Evolutionary conservation across 2,797 vertebrate genomes (phyloP), one percentile per base, ranked within the genome.

Genomic region (Oreortyx pictus): DNA sequence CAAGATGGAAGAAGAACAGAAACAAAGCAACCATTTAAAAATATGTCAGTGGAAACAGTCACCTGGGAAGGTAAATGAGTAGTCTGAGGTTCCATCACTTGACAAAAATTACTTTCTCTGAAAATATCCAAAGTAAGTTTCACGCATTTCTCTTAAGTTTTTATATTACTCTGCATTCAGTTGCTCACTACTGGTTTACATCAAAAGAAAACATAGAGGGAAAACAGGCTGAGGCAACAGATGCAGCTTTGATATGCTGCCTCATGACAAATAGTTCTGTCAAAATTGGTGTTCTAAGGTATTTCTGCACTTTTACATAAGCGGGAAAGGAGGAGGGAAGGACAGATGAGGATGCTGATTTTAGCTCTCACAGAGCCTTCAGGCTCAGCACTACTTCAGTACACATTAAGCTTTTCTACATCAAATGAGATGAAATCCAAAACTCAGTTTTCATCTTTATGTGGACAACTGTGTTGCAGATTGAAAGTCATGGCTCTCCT

Each of bases 161-260:
- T 79, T 20, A 1, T 66, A 12, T 43, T 76, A 33, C 62, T 62
- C 14, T 85, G 15, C 14, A 49, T 73, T 52, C 3, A 15, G 7
- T n/a, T 2, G 4, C 7, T 7, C 12, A 6, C 2, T 4, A 8
- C 4, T 22, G 57, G 2, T 41, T 52, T 49, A 43, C n/a, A n/a
- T 49, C 46, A 43, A 41, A 74, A 77, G 31, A 29, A 74, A 47
- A 39, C 5, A 7, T 12, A 27, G 50, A 11, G 7, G 15, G 33
- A 76, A 66, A 70, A 8, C 11, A 88, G 33, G 7, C 62, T 70
- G 50, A 84, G 75, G 31, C 6, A 73, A 43, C 18, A 79, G 25
- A 39, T 78, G 37, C 31, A 85, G 31, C 49, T 71, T 61, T 77
- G 76, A 24, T 77, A 24, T 33, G 24, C 39, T 90, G 29, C 33